Base-by-base conservation (phyloP, 2,113 vertebrate genomes). In the Ceratotherium simum region DNA sequence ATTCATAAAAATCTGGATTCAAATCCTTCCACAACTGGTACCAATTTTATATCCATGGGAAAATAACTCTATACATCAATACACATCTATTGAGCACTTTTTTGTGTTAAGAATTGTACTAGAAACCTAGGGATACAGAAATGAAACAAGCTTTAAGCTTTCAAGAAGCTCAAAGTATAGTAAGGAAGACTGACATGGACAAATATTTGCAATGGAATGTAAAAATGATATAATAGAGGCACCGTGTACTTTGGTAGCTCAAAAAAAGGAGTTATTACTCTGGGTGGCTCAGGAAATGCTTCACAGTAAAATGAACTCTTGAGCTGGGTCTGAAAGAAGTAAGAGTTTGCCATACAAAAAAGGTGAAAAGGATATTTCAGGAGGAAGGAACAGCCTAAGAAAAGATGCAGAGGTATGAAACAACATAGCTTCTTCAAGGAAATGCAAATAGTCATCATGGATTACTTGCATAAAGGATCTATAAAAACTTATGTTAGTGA, bases 181-280 rank as follows among this genome's bases (percentile, higher is more conserved):
- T 81, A 91, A 86, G n/a, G 29, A 69, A 95, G 16, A 58, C 60
- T 95, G 54, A 33, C 60, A 67, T 72, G 69, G 86, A 56, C 58
- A 94, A 95, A 92, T 92, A 90, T 94, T 90, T 95, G 21, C 12
- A 86, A 65, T 46, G 89, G 29, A 84, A 70, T 91, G 1, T 82
- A 96, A 88, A 60, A 95, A 73, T 67, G 3, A 46, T 85, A 81
- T 82, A 94, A 94, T 91, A 96, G 29, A 91, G 25, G 46, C 54
- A 86, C 42, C 14, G n/a, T 56, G 46, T 90, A 92, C 20, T 76
- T 86, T 56, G 33, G 39, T 90, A 54, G 25, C 56, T 92, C 73
- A 86, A 51, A 95, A 64, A 93, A 87, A 90, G 14, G 9, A 64
- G 39, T 48, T 89, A 48, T 81, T 88, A 86, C 48, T 39, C 29